These are phyloP conservation scores for Tenthredo mesomela DNA, from an alignment of 2,888 invertebrate genomes.

Conservation along the genomic window DNA sequence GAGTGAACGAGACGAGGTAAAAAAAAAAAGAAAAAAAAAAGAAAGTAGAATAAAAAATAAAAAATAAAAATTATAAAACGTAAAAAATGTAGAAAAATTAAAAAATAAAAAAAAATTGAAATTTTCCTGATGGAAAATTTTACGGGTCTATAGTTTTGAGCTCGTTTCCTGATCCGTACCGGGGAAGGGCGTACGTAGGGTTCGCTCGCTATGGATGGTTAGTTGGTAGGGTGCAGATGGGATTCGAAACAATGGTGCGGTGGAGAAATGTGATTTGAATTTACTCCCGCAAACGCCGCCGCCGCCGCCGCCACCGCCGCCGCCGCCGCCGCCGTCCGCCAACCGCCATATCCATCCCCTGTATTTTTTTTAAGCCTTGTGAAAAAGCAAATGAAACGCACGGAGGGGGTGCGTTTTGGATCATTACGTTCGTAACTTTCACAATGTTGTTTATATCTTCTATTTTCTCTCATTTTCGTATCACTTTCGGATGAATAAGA, in stretches of 20 bases:
- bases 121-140: constrained; percentile 44
- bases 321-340: neutral
- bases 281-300: constrained; percentile 24
- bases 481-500: neutral
- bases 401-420: neutral
- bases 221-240: constrained; percentile 10
- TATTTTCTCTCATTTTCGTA: neutral
- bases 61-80: neutral
- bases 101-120: neutral
- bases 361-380: neutral
- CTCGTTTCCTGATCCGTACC: constrained; percentile 25
- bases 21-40: neutral
- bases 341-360: neutral
- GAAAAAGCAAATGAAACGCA: neutral
- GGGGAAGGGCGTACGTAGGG: neutral
- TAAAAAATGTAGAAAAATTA: neutral
- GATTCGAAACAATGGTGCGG: constrained; percentile 35
- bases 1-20: neutral
- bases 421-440: neutral
- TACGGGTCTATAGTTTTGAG: constrained; percentile 41
- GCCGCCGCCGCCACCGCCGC: too few relatives aligned
- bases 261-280: constrained; percentile 43
- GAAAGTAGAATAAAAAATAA: neutral
- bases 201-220: neutral
- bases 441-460: neutral